Conservation (phyloP, 2,113 vertebrate species). For the Lepisosteus oculatus region DNA sequence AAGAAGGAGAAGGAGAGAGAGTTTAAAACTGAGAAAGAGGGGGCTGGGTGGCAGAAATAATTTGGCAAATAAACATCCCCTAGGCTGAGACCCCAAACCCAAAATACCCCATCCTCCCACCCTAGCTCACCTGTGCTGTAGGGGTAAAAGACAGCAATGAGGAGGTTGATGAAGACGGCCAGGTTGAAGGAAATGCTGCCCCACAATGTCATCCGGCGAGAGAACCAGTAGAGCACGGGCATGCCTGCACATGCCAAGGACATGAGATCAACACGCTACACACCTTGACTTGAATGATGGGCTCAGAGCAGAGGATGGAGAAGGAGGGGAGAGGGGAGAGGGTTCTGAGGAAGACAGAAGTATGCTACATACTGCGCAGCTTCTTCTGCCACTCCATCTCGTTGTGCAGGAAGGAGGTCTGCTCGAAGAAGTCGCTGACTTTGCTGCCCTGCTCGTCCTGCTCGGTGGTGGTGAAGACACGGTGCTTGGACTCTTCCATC, state of each 20-base stretch:
- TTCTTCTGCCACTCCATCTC: slow-evolving; percentile 99
- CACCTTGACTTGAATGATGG: no score
- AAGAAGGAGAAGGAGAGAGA: neutral
- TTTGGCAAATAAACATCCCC: neutral
- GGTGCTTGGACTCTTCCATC: slow-evolving; percentile 87
- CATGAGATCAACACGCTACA: neutral
- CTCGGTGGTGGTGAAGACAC: slow-evolving; percentile 92
- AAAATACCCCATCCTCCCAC: neutral
- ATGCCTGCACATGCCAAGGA: slow-evolving; percentile 69
- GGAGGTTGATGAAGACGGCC: slow-evolving; percentile 96
- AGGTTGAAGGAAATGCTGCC: slow-evolving; percentile 97
- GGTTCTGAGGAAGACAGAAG: neutral
- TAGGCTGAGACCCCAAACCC: neutral
- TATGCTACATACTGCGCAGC: slow-evolving; percentile 79
- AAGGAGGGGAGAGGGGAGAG: neutral
- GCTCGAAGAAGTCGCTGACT: slow-evolving; percentile 95
- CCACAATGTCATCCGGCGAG: slow-evolving; percentile 93
- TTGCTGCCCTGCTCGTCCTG: slow-evolving; percentile 98
- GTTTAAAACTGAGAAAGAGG: no score
- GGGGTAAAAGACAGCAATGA: slow-evolving; percentile 97
- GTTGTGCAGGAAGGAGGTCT: slow-evolving; percentile 90
- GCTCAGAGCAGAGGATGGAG: no score
- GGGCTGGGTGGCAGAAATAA: no score
- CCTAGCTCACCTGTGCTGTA: slow-evolving; percentile 71
- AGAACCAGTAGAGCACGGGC: slow-evolving; percentile 96